Base-by-base conservation (phyloP, 1,140 invertebrate genomes). In the Hermetia illucens region DNA sequence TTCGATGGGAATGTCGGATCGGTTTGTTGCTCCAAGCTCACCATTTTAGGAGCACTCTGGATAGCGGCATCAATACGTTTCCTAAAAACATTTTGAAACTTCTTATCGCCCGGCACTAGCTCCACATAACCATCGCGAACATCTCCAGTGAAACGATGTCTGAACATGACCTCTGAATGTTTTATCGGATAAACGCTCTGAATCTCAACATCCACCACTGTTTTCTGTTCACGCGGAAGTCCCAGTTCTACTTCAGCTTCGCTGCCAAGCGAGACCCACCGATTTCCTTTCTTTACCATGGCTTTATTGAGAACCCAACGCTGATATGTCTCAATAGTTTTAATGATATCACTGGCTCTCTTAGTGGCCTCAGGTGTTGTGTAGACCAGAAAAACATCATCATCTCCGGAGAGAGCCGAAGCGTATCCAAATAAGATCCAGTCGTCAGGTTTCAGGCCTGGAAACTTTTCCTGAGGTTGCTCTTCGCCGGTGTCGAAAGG, bases 381-480 rank as follows among this genome's bases (percentile, higher is more conserved):
- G 40, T 63, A 58, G 5, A 70, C 79, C 8, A 76, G 52, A 41
- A 77, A 82, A n/a, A 82, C 59, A 46, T 78, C 78, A 10, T 50
- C 55, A 36, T 53, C 49, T 5, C 48, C 45, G 0, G 71, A 64
- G 37, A 75, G 64, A 27, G 71, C 65, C 1, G 74, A 70, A 5
- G 76, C 72, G 45, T 78, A 82, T 9, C 79, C 79, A 32, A 84
- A 63, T 0, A 85, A 55, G 3, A 84, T 53, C 13, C 69, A 62
- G 2, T 68, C 45, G 8, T 70, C 69, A 2, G 65, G 57, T 36
- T 63, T 69, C 1, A 75, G 38, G 0, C 61, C 55, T 32, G 58
- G 55, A 15, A 66, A 55, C 10, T 64, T 52, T 19, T 68, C 64
- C 16, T 47, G 49, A 34, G 54, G 54, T 68, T 78, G 39, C 55